Evolutionary conservation across 1,140 invertebrate species (phyloP).

Genomic region (Euwallacea similis): DNA sequence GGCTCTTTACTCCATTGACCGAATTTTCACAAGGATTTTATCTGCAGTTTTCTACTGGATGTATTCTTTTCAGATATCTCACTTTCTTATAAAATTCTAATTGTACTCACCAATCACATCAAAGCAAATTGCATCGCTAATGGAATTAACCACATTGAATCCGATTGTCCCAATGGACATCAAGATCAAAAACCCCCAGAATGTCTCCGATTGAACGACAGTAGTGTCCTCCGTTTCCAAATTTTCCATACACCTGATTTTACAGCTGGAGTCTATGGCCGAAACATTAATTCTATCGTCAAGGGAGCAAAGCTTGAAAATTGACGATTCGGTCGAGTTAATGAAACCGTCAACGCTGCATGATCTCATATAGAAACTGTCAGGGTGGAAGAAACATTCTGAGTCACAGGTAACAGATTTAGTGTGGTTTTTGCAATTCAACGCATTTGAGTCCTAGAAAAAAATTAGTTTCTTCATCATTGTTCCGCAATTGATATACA

Average conservation of each 20-base stretch:
- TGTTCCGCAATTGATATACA: neutral
- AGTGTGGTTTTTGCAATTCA: constrained; percentile 29
- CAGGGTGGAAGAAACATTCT: constrained; percentile 38
- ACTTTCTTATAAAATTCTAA: no score
- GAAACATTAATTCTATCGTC: constrained; percentile 20
- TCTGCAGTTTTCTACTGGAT: no score
- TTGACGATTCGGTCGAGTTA: constrained; percentile 1
- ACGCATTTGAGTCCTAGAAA: constrained; percentile 25
- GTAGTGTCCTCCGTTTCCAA: constrained; percentile 27
- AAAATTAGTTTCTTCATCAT: neutral
- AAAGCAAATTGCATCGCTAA: constrained; percentile 80
- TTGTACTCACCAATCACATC: constrained; percentile 69
- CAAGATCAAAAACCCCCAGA: constrained; percentile 72
- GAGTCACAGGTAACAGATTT: constrained; percentile 36
- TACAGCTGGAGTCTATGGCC: constrained; percentile 11
- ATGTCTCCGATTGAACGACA: constrained; percentile 54
- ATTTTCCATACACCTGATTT: constrained; percentile 32
- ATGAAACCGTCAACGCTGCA: constrained; percentile 4
- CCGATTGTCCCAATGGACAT: constrained; percentile 72
- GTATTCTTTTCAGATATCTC: no score
- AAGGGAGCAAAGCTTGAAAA: constrained; percentile 24
- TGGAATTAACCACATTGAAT: constrained; percentile 75
- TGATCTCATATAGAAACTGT: constrained; percentile 24
- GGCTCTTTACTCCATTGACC: no score
- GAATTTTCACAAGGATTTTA: no score